Conservation (phyloP, 2,797 vertebrate species). For the Hoplostethus atlanticus region DNA sequence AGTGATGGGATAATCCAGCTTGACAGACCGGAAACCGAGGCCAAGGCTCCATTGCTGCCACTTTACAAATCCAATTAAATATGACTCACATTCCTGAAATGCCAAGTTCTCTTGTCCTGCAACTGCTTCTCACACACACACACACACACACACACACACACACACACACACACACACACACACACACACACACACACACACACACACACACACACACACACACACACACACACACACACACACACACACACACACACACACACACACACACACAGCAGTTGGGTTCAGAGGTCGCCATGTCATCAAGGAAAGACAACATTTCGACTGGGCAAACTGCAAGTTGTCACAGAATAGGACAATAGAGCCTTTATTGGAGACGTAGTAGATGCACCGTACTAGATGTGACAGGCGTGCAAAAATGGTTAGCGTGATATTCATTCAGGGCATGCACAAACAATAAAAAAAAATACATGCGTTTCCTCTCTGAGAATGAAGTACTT, state of each 20-base stretch:
- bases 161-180: too few relatives aligned
- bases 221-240: neutral
- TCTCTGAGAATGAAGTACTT: too few relatives aligned
- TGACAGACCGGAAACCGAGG: neutral
- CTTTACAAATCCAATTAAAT: conserved; percentile 15
- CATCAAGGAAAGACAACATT: neutral
- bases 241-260: neutral
- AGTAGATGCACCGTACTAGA: neutral
- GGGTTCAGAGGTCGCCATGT: neutral
- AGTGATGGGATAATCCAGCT: neutral
- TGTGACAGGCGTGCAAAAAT: neutral
- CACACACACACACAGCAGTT: too few relatives aligned
- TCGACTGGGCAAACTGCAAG: neutral
- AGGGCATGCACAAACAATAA: neutral
- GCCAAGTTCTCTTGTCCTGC: neutral
- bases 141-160: neutral
- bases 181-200: neutral
- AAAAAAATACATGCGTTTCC: too few relatives aligned
- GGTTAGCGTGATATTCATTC: neutral
- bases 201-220: too few relatives aligned
- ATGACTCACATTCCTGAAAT: conserved; percentile 4
- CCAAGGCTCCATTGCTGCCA: neutral
- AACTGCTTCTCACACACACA: neutral
- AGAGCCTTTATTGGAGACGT: neutral
- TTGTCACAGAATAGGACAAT: neutral